Percentiles rank a stretch among this genome's conserved stretches.
phyloP scores from a whole-genome alignment of 2,797 vertebrate genomes.

The Sebastes kiyomatsui region DNA sequence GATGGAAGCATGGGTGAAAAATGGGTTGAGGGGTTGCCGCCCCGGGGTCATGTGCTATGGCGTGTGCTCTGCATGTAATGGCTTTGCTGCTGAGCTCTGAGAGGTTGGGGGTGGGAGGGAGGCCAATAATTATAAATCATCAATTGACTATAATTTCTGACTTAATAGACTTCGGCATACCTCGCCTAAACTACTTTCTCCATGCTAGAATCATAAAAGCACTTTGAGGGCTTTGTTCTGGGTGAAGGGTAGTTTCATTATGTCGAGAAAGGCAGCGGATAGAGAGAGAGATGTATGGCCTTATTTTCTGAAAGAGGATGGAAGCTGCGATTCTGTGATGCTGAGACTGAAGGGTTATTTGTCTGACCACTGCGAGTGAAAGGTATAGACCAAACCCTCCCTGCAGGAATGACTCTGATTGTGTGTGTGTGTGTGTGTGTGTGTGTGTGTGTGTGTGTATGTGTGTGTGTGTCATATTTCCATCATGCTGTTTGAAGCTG shows the following conservation, averaged over 20 bases:
- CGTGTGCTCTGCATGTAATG: not conserved
- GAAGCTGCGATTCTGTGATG: slow-evolving; percentile 31
- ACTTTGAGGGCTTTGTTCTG: not conserved
- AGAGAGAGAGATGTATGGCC: slow-evolving; percentile 26
- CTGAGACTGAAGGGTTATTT: slow-evolving; percentile 52
- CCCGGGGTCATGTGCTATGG: not conserved
- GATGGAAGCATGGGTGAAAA: not conserved
- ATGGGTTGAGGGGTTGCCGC: not conserved
- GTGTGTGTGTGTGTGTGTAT: not conserved
- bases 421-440: slow-evolving; percentile 5
- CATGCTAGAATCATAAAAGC: not conserved
- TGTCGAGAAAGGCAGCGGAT: slow-evolving; percentile 11
- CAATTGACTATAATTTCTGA: not conserved
- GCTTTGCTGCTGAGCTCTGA: not conserved
- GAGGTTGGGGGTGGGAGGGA: not conserved
- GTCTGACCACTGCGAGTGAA: slow-evolving; percentile 35
- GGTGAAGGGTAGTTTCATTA: slow-evolving; percentile 20
- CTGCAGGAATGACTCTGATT: slow-evolving; percentile 14
- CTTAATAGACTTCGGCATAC: not conserved
- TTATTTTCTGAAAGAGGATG: slow-evolving; percentile 46
- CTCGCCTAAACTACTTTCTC: not conserved
- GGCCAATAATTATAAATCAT: not conserved
- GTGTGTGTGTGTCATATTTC: slow-evolving; percentile 19
- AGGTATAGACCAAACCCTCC: slow-evolving; percentile 18
- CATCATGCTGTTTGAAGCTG: slow-evolving; percentile 56